phyloP scores from a whole-genome alignment of 2,888 invertebrate genomes.

The Fragum fragum region DNA sequence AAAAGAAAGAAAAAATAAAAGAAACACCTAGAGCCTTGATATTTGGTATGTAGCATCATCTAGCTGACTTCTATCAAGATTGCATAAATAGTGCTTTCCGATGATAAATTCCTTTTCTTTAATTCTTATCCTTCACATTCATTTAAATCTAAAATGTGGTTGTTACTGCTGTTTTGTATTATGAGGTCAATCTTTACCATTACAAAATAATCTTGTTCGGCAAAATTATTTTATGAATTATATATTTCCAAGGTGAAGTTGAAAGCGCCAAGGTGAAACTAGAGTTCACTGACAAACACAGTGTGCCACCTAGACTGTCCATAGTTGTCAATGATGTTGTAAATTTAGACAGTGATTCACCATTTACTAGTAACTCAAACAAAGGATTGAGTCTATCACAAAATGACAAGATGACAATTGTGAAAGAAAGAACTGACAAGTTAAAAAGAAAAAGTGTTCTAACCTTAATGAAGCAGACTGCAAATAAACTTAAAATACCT shows the following conservation, averaged over 20 bases:
- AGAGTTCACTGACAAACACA: constrained; percentile 25
- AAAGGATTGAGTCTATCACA: not conserved
- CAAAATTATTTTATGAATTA: too few species aligned
- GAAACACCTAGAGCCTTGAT: too few species aligned
- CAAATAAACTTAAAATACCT: not conserved
- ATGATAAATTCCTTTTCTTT: too few species aligned
- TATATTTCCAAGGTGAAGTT: constrained; percentile 36
- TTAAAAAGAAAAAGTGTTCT: constrained; percentile 3
- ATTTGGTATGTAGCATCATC: too few species aligned
- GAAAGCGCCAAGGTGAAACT: constrained; percentile 27
- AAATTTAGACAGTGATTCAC: not conserved
- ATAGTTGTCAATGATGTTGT: constrained; percentile 7
- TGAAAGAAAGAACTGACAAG: constrained; percentile 1
- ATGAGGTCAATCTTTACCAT: too few species aligned
- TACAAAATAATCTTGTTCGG: too few species aligned
- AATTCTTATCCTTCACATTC: too few species aligned
- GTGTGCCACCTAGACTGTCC: not conserved
- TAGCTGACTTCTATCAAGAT: too few species aligned
- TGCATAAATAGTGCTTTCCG: too few species aligned
- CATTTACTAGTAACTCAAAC: not conserved
- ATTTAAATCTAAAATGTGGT: too few species aligned
- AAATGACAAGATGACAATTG: not conserved
- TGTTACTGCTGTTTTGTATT: too few species aligned
- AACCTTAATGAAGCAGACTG: not conserved
- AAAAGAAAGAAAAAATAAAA: too few species aligned